Percentiles rank a stretch among this genome's conserved stretches.
Evolutionary conservation across 2,113 vertebrate species (phyloP).

Genomic region (Cromileptes altivelis): DNA sequence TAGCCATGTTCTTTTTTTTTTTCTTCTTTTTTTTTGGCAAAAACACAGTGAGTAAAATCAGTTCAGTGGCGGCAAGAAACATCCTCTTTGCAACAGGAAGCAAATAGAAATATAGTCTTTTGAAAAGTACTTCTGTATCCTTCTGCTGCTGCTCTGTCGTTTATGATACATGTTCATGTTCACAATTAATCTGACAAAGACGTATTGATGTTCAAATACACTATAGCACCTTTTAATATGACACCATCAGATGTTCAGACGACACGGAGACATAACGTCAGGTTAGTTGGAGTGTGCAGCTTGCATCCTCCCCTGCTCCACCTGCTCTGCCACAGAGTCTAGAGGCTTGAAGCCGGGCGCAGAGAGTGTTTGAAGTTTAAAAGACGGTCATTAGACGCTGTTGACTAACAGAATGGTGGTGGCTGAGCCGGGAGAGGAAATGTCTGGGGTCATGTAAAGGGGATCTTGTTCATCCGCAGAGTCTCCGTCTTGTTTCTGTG

Average conservation of each 20-base stretch:
- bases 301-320: background rate
- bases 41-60: slow-evolving; percentile 2
- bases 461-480: slow-evolving; percentile 56
- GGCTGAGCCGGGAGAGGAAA: slow-evolving; percentile 37
- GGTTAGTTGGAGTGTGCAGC: background rate
- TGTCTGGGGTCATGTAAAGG: slow-evolving; percentile 41
- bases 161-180: slow-evolving; percentile 22
- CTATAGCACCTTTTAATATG: slow-evolving; percentile 40
- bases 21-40: background rate
- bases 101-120: background rate
- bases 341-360: slow-evolving; percentile 4
- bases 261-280: slow-evolving; percentile 19
- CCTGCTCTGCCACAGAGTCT: background rate
- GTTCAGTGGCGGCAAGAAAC: background rate
- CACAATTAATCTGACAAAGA: slow-evolving; percentile 10
- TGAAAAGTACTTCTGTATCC: no score
- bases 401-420: slow-evolving; percentile 68
- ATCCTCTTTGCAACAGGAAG: slow-evolving; percentile 8
- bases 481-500: slow-evolving; percentile 52
- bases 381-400: slow-evolving; percentile 50
- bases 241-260: slow-evolving; percentile 36
- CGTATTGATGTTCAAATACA: slow-evolving; percentile 24
- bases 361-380: background rate
- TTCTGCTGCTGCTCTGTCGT: background rate
- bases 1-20: background rate